Evolutionary conservation across 1,140 invertebrate genomes (phyloP), one percentile per base, ranked within the genome.

Genomic region (Drosophila takahashii): DNA sequence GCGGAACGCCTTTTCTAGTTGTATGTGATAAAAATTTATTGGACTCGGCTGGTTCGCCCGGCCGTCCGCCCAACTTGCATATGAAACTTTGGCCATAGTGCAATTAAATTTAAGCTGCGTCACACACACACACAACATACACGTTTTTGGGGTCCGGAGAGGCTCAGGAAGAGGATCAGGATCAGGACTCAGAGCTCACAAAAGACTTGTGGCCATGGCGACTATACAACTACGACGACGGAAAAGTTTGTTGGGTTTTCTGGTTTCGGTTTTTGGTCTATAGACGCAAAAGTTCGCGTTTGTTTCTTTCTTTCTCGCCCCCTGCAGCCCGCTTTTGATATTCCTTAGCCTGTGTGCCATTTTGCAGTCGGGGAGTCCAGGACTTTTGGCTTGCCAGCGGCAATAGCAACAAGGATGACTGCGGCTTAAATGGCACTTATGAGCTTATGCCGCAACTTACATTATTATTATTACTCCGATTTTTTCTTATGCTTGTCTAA

Each of bases 401-500:
- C 41, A 56, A 34, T 10, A 65, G 47, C 39, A 79, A 59, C 60
- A 70, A 69, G 70, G 70, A 77, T 81, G 76, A 80, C 84, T 76
- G 71, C 77, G 84, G 84, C 84, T 89, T 89, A 89, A 89, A 89
- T 84, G 84, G 79, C 84, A 89, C 84, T 89, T 89, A 89, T 89
- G 84, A 89, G 84, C 84, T 89, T 89, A 89, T 86, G 84, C 85
- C 85, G 77, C 80, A 89, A 89, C 84, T 89, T 89, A 89, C 84
- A 89, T 89, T 89, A 89, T 89, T 89, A 87, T 87, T 89, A 89
- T 89, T 89, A 84, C 83, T 67, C 76, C 45, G 64, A 85, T 81
- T 81, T 85, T 81, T 76, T 53, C 50, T 48, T 53, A 22, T 65
- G 34, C 18, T 50, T 36, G 47, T 58, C 22, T 42, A 42, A 41